Evolutionary conservation across 1,140 invertebrate species (phyloP), one percentile per base, ranked within the genome.

Genomic region (Battus philenor): DNA sequence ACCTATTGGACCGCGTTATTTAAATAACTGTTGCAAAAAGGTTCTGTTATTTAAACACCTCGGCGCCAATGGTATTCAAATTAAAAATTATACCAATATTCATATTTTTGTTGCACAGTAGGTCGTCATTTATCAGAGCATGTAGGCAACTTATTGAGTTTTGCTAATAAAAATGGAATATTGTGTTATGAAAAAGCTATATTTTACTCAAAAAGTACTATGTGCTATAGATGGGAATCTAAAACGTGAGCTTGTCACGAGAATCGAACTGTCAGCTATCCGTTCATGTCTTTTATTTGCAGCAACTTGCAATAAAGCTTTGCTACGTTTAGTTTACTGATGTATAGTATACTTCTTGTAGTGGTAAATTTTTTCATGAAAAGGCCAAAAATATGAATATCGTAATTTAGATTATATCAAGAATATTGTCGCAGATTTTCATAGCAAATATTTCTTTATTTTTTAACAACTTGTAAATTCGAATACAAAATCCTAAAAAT

Each of bases 331-430:
- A 50, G 56, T 49, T 10, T 27, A 41, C 22, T 34, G 11, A 20
- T 33, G 15, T 6, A 33, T 15, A 18, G 53, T 47, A 43, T 1
- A 56, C 55, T 48, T 32, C 46, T 44, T 24, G 33, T 49, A 30
- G 24, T 43, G 44, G 31, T 43, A 24, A 15, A 30, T 34, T 16
- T 32, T 5, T 36, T 55, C 38, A 34, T 29, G 30, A 53, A 44
- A 32, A 48, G 24, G 59, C 71, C 73, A 80, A 82, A 84, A 80
- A 80, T 84, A 84, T 84, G 78, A 84, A 82, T 82, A 82, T 74
- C 65, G 72, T 71, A 50, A 66, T 59, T 58, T 39, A 44, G 24
- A 49, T 3, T 20, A 20, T 6, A 20, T 20, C 2, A 20, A 20
- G 18, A 20, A 20, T 2, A 2, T 20, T 20, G n/a, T n/a, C n/a